phyloP scores from a whole-genome alignment of 2,888 invertebrate genomes.

The Trimorus sp. region DNA sequence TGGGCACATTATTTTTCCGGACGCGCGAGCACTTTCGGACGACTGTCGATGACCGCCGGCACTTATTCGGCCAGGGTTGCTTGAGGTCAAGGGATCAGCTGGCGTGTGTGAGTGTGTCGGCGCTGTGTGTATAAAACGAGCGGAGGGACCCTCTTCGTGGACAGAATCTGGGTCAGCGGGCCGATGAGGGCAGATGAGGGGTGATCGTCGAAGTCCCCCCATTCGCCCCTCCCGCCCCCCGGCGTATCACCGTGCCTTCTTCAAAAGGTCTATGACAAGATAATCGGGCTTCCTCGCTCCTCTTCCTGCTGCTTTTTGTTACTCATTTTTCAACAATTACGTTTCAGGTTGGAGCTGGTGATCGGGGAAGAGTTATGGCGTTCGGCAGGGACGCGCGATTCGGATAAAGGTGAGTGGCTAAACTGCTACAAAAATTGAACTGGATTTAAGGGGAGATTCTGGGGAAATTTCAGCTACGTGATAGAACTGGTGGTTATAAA shows the following conservation, averaged over 20 bases:
- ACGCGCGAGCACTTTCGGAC: conserved; percentile 24
- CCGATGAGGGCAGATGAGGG: conserved; percentile 79
- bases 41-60: conserved; percentile 68
- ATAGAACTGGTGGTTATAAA: no score
- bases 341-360: no score
- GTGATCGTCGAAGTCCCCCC: conserved; percentile 69
- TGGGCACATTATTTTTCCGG: conserved; percentile 17
- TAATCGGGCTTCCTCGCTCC: conserved; percentile 71
- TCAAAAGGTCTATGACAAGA: conserved; percentile 77
- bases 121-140: conserved; percentile 60
- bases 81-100: conserved; percentile 79
- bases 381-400: no score
- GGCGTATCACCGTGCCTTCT: conserved; percentile 59
- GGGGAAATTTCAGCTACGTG: no score
- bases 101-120: conserved; percentile 29
- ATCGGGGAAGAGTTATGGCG: no score
- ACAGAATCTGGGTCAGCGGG: conserved; percentile 79
- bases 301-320: no score
- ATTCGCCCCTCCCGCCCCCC: conserved; percentile 49
- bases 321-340: no score
- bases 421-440: no score
- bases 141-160: conserved; percentile 65
- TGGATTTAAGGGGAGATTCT: no score
- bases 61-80: conserved; percentile 74
- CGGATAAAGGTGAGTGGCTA: no score